Percentiles rank a stretch among this genome's conserved stretches.
These are phyloP conservation scores for Hirtodrosophila cameraria DNA, from an alignment of 2,888 invertebrate species.

Conservation along the genomic window DNA sequence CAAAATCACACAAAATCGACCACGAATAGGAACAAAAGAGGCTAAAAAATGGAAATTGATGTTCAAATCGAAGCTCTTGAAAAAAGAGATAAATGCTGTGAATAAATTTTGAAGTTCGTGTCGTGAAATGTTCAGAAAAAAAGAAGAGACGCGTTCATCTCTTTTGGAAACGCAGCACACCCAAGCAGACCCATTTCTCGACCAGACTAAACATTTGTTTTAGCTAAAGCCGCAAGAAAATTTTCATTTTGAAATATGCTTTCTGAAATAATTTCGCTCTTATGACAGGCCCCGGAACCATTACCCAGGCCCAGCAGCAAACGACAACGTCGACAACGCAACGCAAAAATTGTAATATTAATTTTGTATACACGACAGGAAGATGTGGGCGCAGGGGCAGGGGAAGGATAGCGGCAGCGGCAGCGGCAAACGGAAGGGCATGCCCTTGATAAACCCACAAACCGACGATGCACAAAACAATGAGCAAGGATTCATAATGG, in stretches of 20 bases:
- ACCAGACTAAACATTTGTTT: conserved; percentile 73
- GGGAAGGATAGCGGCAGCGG: background rate
- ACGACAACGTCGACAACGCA: conserved; percentile 42
- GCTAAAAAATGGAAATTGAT: too few species aligned
- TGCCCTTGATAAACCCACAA: conserved; percentile 60
- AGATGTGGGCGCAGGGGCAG: conserved; percentile 4
- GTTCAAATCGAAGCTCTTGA: too few species aligned
- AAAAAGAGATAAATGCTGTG: too few species aligned
- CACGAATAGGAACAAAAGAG: too few species aligned
- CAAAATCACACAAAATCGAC: too few species aligned
- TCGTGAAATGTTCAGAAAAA: too few species aligned
- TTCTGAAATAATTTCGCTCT: conserved; percentile 75
- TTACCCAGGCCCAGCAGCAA: conserved; percentile 31
- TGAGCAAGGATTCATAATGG: conserved; percentile 76
- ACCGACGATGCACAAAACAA: conserved; percentile 70
- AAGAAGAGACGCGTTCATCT: too few species aligned
- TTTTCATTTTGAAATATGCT: conserved; percentile 77
- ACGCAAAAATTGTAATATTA: conserved; percentile 75
- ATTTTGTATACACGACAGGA: conserved; percentile 63
- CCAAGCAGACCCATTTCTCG: conserved; percentile 14
- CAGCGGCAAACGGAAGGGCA: conserved; percentile 24
- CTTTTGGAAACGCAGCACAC: background rate
- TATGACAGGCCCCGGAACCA: conserved; percentile 51
- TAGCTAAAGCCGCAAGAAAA: conserved; percentile 74
- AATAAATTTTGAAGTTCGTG: too few species aligned